phyloP scores from a whole-genome alignment of 2,113 vertebrate species.

The Zosterops borbonicus region DNA sequence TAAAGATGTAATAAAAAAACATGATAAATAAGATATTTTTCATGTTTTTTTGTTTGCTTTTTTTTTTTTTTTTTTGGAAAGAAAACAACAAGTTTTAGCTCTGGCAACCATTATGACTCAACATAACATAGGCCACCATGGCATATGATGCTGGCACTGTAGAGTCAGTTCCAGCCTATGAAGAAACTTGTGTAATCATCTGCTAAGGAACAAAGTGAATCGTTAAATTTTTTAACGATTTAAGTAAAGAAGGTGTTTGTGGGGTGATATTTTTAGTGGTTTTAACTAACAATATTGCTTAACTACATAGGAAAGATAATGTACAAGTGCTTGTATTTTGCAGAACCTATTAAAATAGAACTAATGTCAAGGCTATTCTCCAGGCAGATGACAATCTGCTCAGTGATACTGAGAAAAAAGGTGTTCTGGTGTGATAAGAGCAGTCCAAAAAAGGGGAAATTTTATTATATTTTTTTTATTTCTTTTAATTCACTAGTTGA shows the following conservation, averaged over 20 bases:
- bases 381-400: not conserved
- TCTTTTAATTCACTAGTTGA: not conserved
- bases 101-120: conserved; percentile 48
- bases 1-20: conserved; percentile 82
- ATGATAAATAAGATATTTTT: conserved; percentile 75
- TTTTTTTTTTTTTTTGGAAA: conserved; percentile 45
- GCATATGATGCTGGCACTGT: not conserved
- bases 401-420: not conserved
- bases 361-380: not conserved
- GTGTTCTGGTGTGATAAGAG: not conserved
- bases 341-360: not conserved
- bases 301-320: not conserved
- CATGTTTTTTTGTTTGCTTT: conserved; percentile 49
- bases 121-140: not conserved
- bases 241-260: not conserved
- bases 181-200: conserved; percentile 12
- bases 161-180: not conserved
- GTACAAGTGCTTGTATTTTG: not conserved
- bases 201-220: not conserved
- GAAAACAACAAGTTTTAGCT: conserved; percentile 59
- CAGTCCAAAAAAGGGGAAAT: not conserved
- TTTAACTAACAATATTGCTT: not conserved
- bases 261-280: not conserved
- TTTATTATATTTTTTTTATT: not conserved
- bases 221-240: not conserved